Evolutionary conservation across 2,797 vertebrate genomes (phyloP).

Genomic region (Cossypha caffra): DNA sequence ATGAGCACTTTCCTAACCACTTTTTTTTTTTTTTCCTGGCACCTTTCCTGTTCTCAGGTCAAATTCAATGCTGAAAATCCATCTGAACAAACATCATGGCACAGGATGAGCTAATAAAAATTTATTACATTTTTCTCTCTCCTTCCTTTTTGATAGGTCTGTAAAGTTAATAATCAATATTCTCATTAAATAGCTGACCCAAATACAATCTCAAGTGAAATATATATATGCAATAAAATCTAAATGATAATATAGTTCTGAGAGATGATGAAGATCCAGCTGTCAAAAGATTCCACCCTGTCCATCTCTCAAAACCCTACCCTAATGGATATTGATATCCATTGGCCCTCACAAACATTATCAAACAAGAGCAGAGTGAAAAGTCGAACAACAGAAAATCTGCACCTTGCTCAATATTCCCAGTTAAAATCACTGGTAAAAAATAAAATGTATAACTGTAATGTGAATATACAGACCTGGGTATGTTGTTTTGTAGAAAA

Average conservation of each 20-base stretch:
- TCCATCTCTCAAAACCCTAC: not conserved
- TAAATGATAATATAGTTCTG: not conserved
- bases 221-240: not conserved
- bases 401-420: conserved; percentile 18
- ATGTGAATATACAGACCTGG: not conserved
- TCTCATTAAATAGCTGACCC: not conserved
- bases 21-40: not conserved
- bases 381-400: not conserved
- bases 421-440: not conserved
- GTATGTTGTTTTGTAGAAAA: conserved; percentile 41
- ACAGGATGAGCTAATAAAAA: not conserved
- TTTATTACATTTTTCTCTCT: not conserved
- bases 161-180: not conserved
- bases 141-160: not conserved
- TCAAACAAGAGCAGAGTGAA: not conserved
- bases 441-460: not conserved
- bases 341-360: not conserved
- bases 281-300: not conserved
- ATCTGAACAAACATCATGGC: not conserved
- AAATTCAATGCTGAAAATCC: not conserved
- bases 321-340: not conserved
- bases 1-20: not conserved
- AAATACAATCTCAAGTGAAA: not conserved
- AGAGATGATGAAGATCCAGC: not conserved
- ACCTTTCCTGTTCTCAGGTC: not conserved